Base-by-base conservation (phyloP, 2,113 vertebrate genomes). In the Glareola pratincola region DNA sequence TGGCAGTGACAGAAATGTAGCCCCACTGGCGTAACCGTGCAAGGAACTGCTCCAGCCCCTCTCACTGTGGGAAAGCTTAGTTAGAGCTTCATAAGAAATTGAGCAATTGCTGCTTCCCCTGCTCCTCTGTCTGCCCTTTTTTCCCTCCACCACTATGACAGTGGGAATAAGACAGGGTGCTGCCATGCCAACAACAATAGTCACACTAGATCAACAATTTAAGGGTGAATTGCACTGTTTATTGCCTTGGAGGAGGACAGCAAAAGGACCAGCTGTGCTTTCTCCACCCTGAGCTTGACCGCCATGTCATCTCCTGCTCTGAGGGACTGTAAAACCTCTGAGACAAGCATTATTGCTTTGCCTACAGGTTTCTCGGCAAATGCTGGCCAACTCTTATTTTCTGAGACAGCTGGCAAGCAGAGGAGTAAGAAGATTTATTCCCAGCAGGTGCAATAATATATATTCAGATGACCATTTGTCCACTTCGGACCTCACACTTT, bases 21-120 rank as follows among this genome's bases (percentile, higher is more conserved):
- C 11, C 16, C 2, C 29, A 45, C 14, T 59, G 19, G 8, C 1
- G 0, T 22, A 69, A 85, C 10, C 1, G 0, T 47, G 26, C 68
- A 62, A 74, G 24, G 6, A 85, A 34, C 19, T 53, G 59, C 41
- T 86, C 37, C 47, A 71, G 24, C 8, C 5, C 5, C 14, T 59
- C 36, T 43, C 34, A 47, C 34, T 51, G 0, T 8, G 9, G 4
- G 29, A 63, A 88, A 94, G 15, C 12, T 67, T 66, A 62, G 16
- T 39, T 30, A 66, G 22, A 75, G 3, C 14, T 73, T 59, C 41
- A 26, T 37, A 15, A 66, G 41, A 64, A 85, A 77, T 66, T 41
- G 37, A 69, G 29, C 18, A 37, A 19, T 63, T 71, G 29, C 45
- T 81, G 8, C 18, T 89, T 9, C 17, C 22, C 64, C 11, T 77